phyloP scores from a whole-genome alignment of 2,888 invertebrate genomes.

The Quadroppia sp. region DNA sequence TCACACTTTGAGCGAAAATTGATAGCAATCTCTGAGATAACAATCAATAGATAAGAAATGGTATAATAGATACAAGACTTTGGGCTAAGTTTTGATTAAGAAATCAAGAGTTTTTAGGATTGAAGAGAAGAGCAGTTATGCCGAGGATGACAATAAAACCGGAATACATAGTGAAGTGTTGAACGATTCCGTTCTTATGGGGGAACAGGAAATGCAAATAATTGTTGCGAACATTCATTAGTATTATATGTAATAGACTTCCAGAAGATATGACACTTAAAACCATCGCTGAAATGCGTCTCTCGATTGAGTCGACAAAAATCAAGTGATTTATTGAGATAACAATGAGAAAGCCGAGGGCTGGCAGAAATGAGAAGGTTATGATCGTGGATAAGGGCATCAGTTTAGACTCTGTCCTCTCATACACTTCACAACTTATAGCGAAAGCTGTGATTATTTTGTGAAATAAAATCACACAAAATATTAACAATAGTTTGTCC shows the following conservation, averaged over 20 bases:
- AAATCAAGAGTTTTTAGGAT: too few species aligned
- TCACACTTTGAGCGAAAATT: too few species aligned
- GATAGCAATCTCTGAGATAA: too few species aligned
- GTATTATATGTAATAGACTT: conserved; percentile 5
- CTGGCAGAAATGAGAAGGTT: conserved; percentile 29
- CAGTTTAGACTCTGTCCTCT: conserved; percentile 28
- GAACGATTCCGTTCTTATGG: conserved; percentile 27
- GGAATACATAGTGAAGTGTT: conserved; percentile 41
- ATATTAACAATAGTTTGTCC: conserved; percentile 25
- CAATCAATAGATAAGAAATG: too few species aligned
- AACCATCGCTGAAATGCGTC: background rate
- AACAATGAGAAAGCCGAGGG: conserved; percentile 35
- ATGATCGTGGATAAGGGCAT: conserved; percentile 23
- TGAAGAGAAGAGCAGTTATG: background rate
- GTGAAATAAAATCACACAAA: conserved; percentile 35
- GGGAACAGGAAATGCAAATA: conserved; percentile 23
- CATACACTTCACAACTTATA: conserved; percentile 31
- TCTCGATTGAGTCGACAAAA: conserved; percentile 17
- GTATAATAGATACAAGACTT: too few species aligned
- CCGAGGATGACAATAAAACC: conserved; percentile 36
- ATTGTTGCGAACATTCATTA: background rate
- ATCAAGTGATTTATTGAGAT: conserved; percentile 19
- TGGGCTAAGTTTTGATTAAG: too few species aligned
- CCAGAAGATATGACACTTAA: conserved; percentile 23
- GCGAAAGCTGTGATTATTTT: conserved; percentile 34